Conservation (phyloP, 2,888 invertebrate genomes). For the Megalurothrips usitatus region DNA sequence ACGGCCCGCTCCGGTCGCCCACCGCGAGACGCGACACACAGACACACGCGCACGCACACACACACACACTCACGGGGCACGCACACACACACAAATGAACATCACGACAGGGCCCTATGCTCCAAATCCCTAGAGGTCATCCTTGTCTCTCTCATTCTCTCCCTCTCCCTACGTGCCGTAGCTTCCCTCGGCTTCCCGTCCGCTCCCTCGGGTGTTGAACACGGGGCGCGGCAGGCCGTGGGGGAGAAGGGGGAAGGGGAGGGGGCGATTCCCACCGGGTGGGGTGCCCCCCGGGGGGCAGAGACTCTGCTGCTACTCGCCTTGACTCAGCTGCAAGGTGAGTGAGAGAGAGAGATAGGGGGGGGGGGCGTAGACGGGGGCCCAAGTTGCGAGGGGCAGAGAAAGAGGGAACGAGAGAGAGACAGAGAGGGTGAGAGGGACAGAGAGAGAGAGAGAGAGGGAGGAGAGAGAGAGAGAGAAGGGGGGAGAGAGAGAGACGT, state of each 20-base stretch:
- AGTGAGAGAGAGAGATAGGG: background rate
- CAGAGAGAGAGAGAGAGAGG: background rate
- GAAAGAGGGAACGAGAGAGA: background rate
- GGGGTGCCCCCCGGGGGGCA: constrained; percentile 31
- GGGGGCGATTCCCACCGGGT: constrained; percentile 31
- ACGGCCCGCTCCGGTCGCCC: background rate
- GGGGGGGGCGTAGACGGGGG: background rate
- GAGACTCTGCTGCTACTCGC: background rate
- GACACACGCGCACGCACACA: background rate
- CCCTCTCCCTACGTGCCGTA: background rate
- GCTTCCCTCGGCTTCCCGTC: constrained; percentile 9
- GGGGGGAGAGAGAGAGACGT: background rate
- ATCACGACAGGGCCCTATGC: constrained; percentile 23
- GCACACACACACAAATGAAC: constrained; percentile 14
- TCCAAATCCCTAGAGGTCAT: constrained; percentile 3
- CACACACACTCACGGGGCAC: background rate
- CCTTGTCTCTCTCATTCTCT: background rate
- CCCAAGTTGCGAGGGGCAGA: background rate
- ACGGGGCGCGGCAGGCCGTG: constrained; percentile 25
- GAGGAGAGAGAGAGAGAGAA: constrained; percentile 12
- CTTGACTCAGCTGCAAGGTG: background rate
- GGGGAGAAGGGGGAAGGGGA: constrained; percentile 31
- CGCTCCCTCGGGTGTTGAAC: constrained; percentile 27
- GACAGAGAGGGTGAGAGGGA: background rate
- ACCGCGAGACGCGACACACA: background rate